Percentiles rank a stretch among this genome's conserved stretches.
phyloP scores from a whole-genome alignment of 2,888 invertebrate species.

The Allophyes oxyacanthae region DNA sequence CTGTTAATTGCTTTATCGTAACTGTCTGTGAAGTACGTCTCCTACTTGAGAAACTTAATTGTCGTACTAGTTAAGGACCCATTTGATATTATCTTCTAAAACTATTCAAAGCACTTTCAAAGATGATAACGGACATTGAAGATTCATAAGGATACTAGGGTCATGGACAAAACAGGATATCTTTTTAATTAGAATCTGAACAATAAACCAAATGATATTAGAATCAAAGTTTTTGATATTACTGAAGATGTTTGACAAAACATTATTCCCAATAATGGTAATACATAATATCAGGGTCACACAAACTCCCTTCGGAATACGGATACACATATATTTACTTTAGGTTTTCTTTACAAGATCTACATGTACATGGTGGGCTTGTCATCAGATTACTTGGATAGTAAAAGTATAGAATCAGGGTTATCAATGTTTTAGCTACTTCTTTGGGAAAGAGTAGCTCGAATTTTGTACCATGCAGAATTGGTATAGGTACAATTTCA shows the following conservation, averaged over 20 bases:
- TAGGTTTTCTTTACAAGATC: conserved; percentile 13
- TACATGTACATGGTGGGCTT: conserved; percentile 23
- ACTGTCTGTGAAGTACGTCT: conserved; percentile 22
- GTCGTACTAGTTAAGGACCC: conserved; percentile 19
- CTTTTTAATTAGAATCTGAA: background rate
- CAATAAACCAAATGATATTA: background rate
- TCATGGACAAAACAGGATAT: background rate
- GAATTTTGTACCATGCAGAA: conserved; percentile 66
- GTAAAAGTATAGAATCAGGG: conserved; percentile 16
- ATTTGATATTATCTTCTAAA: conserved; percentile 27
- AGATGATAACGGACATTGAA: conserved; percentile 3
- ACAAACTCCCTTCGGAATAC: conserved; percentile 66
- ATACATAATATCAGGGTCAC: conserved; percentile 60
- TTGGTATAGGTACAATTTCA: conserved; percentile 49
- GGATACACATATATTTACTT: conserved; percentile 7
- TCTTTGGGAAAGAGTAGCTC: conserved; percentile 34
- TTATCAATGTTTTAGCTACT: conserved; percentile 24
- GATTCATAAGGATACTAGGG: background rate
- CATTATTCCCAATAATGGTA: conserved; percentile 55
- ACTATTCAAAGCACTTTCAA: conserved; percentile 13
- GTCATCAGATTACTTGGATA: conserved; percentile 28
- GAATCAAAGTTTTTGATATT: background rate
- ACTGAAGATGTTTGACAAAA: conserved; percentile 56
- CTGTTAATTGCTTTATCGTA: conserved; percentile 19
- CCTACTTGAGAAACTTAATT: conserved; percentile 24